Evolutionary conservation across 2,113 vertebrate species (phyloP).

Genomic region (Rhagologus leucostigma): DNA sequence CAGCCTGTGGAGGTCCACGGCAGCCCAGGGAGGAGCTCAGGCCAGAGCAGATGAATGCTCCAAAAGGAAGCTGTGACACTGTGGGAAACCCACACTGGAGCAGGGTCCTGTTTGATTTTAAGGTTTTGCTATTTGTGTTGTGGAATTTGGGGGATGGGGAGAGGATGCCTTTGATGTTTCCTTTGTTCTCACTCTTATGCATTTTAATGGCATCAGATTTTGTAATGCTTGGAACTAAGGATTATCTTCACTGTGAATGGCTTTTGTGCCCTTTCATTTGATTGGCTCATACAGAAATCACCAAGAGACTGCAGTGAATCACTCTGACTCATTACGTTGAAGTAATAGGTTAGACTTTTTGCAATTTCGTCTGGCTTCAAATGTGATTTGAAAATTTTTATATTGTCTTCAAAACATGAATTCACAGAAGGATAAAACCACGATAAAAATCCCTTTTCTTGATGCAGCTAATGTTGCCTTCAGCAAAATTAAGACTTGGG

Average conservation of each 20-base stretch:
- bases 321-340: constrained; percentile 56
- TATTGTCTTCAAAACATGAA: background rate
- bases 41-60: background rate
- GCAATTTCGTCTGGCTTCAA: constrained; percentile 11
- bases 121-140: background rate
- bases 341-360: constrained; percentile 41
- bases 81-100: background rate
- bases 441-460: background rate
- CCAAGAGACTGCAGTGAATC: constrained; percentile 52
- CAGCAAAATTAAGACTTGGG: background rate
- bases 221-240: background rate
- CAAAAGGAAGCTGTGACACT: background rate
- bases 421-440: background rate
- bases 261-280: constrained; percentile 56
- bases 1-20: rapidly evolving
- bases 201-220: constrained; percentile 46
- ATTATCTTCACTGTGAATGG: constrained; percentile 22
- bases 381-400: background rate
- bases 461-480: background rate
- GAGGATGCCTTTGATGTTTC: background rate
- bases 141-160: background rate
- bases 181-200: background rate
- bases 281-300: constrained; percentile 51
- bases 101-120: background rate
- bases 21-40: background rate